Evolutionary conservation across 2,888 invertebrate genomes (phyloP).

Genomic region (Apotomis betuletana): DNA sequence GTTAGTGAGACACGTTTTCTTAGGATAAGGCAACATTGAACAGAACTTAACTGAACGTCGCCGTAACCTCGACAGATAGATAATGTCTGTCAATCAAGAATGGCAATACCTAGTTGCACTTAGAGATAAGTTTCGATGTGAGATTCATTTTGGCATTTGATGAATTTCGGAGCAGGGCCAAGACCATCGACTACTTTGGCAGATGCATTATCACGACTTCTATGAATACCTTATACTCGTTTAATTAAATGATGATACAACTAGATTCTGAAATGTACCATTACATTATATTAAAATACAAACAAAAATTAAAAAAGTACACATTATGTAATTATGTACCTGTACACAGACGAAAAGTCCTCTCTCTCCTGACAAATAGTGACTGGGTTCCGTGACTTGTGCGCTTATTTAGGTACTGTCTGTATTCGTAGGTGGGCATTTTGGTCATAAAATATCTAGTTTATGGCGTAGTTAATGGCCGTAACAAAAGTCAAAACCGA

Average conservation of each 20-base stretch:
- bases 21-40: not conserved
- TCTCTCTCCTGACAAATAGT: too few species aligned
- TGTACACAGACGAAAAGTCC: too few species aligned
- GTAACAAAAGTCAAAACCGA: not conserved
- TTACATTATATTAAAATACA: too few species aligned
- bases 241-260: too few species aligned
- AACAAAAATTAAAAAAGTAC: too few species aligned
- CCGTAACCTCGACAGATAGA: conserved; percentile 21
- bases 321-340: too few species aligned
- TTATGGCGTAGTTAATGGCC: not conserved
- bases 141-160: not conserved
- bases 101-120: conserved; percentile 14
- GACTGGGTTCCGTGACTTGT: too few species aligned
- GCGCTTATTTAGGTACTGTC: too few species aligned
- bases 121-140: conserved; percentile 20
- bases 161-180: not conserved
- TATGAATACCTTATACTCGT: not conserved
- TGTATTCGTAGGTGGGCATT: not conserved
- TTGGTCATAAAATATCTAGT: not conserved
- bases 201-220: not conserved
- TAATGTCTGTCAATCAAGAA: conserved; percentile 14
- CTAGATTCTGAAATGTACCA: too few species aligned
- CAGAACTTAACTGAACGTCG: conserved; percentile 6
- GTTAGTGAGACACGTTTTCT: not conserved
- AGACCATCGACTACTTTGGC: not conserved